phyloP scores from a whole-genome alignment of 2,888 invertebrate genomes.

The Lasius platythorax region DNA sequence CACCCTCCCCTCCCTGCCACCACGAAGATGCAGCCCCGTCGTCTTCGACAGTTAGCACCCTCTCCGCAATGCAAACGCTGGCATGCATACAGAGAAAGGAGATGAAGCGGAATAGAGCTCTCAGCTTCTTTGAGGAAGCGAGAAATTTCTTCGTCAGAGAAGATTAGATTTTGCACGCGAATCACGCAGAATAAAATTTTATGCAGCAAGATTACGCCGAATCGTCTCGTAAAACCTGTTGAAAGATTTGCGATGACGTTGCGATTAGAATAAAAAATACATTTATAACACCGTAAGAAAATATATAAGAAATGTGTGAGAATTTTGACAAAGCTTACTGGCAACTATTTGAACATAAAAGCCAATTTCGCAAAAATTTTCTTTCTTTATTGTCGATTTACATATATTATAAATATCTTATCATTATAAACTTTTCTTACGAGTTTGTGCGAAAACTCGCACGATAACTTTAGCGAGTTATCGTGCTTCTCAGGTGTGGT shows the following conservation, averaged over 20 bases:
- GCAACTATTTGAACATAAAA: not conserved
- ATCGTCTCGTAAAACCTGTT: not conserved
- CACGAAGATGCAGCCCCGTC: constrained; percentile 66
- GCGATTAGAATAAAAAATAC: not conserved
- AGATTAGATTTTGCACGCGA: not conserved
- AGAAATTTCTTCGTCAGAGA: constrained; percentile 24
- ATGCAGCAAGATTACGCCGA: not conserved
- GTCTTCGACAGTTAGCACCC: constrained; percentile 70
- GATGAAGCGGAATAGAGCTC: constrained; percentile 12
- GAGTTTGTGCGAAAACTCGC: not conserved
- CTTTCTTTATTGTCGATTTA: not conserved
- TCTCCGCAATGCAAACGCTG: constrained; percentile 46
- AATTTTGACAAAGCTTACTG: not conserved
- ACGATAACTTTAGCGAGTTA: not conserved
- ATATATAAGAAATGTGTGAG: not conserved
- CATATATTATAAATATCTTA: not conserved
- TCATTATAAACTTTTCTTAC: not conserved
- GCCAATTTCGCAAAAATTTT: not conserved
- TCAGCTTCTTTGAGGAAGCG: constrained; percentile 59
- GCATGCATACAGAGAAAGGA: constrained; percentile 44
- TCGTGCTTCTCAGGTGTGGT: not conserved
- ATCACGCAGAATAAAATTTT: not conserved
- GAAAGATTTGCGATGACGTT: not conserved
- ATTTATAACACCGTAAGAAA: not conserved
- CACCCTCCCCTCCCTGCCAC: constrained; percentile 27